Conservation (phyloP, 2,113 vertebrate genomes). For the Actenoides lindsayi region DNA sequence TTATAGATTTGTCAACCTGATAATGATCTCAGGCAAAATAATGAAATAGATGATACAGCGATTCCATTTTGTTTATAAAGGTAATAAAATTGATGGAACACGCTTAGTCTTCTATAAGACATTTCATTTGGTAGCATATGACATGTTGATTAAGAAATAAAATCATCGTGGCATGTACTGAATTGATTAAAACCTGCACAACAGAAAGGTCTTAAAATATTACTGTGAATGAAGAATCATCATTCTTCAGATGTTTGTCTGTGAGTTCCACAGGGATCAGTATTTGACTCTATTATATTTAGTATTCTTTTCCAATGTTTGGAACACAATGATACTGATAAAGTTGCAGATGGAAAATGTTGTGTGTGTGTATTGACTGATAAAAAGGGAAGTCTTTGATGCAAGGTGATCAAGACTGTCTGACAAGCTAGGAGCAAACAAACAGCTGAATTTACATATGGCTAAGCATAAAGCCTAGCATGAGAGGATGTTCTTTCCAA, state of each 20-base stretch:
- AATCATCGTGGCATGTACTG: background rate
- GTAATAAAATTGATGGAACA: conserved; percentile 21
- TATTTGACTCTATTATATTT: conserved; percentile 2
- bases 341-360: background rate
- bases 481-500: background rate
- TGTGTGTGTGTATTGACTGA: background rate
- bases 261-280: background rate
- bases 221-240: background rate
- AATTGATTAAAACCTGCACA: conserved; percentile 24
- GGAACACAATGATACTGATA: background rate
- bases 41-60: conserved; percentile 14
- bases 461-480: background rate
- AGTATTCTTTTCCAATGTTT: background rate
- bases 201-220: conserved; percentile 24
- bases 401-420: background rate
- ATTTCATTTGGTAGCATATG: conserved; percentile 17
- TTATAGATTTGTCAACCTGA: conserved; percentile 17
- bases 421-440: background rate
- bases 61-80: conserved; percentile 12
- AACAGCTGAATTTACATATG: background rate
- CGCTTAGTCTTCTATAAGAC: background rate
- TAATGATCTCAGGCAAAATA: background rate
- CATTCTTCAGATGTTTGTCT: background rate
- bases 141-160: conserved; percentile 34
- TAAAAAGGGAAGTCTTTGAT: background rate